Base-by-base conservation (phyloP, 2,888 invertebrate species). In the Eledona agricola region DNA sequence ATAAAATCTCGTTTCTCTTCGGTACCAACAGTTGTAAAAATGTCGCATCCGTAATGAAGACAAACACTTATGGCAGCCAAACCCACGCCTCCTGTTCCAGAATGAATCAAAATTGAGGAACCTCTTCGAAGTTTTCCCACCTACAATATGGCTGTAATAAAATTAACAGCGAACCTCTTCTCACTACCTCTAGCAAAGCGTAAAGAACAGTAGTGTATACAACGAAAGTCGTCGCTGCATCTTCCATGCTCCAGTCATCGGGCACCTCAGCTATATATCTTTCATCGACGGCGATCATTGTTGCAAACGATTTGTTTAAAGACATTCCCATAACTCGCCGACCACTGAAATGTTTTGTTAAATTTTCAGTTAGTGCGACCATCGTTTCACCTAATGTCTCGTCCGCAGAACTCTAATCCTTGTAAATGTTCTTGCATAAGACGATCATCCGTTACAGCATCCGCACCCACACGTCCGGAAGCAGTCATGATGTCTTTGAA, bases 221-320 rank as follows among this genome's bases (percentile, higher is more conserved):
- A 0, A 89, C 87, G 0, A 90, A 90, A 0, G 91, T 81, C 0
- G 88, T 86, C 1, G 88, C 86, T 0, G 90, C 90, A 50, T 91
- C 86, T 62, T 85, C 83, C 40, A 91, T 76, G 13, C 80, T 81
- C 90, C 90, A 90, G 1, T 79, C 73, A 2, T 87, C 83, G 1
- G 91, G 91, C 3, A 91, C 78, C 20, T 80, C 71, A 87, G 87
- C 89, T 9, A 76, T 59, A 4, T 82, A 74, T 2, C 78, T 74
- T 10, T 69, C 74, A 66, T 86, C 82, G 2, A 80, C 82, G 51
- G 79, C 77, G 0, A 84, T 83, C 55, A 83, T 72, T 51, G 84
- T 83, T 0, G 89, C 81, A 66, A 88, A 71, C 29, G 86, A 84
- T 4, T 81, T 71, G 60, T 74, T 77, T 1, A 75, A 72, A 13